phyloP scores from a whole-genome alignment of 2,113 vertebrate genomes.

The Ceuthmochares aereus region DNA sequence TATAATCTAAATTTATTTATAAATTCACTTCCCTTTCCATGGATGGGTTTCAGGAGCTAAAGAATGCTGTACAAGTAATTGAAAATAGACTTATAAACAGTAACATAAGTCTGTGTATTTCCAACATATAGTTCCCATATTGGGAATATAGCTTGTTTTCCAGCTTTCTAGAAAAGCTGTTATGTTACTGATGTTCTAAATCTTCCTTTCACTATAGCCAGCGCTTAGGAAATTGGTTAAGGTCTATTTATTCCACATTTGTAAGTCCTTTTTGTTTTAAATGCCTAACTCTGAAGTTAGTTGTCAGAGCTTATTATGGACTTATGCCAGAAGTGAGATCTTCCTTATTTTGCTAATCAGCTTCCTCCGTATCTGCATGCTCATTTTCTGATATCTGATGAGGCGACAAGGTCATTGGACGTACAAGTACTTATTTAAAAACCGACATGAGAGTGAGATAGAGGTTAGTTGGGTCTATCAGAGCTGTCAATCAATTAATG shows the following conservation, averaged over 20 bases:
- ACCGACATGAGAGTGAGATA: slow-evolving; percentile 92
- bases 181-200: neutral
- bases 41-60: neutral
- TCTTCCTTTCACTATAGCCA: neutral
- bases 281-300: slow-evolving; percentile 61
- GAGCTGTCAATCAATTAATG: slow-evolving; percentile 99
- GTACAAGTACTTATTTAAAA: slow-evolving; percentile 99
- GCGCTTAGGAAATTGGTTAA: neutral
- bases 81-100: neutral
- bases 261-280: slow-evolving; percentile 34
- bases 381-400: slow-evolving; percentile 93
- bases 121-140: neutral
- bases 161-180: neutral
- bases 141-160: neutral
- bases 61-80: neutral
- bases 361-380: slow-evolving; percentile 84
- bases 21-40: neutral
- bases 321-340: slow-evolving; percentile 69
- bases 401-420: slow-evolving; percentile 95
- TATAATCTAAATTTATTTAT: neutral
- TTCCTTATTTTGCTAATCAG: slow-evolving; percentile 82
- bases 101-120: neutral
- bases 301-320: slow-evolving; percentile 70
- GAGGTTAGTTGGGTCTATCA: slow-evolving; percentile 96
- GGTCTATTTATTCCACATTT: slow-evolving; percentile 28